Evolutionary conservation across 2,113 vertebrate species (phyloP).

Genomic region (Verasper variegatus): DNA sequence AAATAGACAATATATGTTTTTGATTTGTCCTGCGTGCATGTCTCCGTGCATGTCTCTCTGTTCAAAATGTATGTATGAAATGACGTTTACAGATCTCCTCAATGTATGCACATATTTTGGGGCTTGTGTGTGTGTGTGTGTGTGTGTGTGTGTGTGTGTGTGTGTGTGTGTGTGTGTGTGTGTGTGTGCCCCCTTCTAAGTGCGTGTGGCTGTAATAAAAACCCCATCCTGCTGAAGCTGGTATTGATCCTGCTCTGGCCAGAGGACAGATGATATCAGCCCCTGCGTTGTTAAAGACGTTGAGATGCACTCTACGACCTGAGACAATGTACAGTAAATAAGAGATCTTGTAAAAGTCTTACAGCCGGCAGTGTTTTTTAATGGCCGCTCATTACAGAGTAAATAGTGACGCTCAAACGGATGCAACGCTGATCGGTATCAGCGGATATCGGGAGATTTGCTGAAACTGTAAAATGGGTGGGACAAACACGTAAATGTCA

Average conservation of each 20-base stretch:
- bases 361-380: slow-evolving; percentile 52
- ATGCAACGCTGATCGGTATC: slow-evolving; percentile 25
- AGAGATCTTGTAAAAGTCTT: slow-evolving; percentile 49
- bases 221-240: slow-evolving; percentile 32
- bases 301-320: slow-evolving; percentile 45
- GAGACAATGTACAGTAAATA: slow-evolving; percentile 64
- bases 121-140: neutral
- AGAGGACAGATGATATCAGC: slow-evolving; percentile 55
- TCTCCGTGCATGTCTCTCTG: neutral
- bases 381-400: slow-evolving; percentile 40
- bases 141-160: neutral
- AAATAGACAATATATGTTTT: slow-evolving; percentile 63
- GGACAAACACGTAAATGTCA: slow-evolving; percentile 59
- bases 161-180: neutral
- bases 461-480: slow-evolving; percentile 37
- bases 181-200: neutral
- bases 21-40: slow-evolving; percentile 48
- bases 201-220: slow-evolving; percentile 13
- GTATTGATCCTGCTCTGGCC: slow-evolving; percentile 63
- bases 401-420: slow-evolving; percentile 18
- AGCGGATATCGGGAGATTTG: neutral
- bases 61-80: slow-evolving; percentile 46
- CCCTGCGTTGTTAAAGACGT: slow-evolving; percentile 52
- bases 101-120: slow-evolving; percentile 3
- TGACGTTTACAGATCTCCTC: too few species aligned